These are phyloP conservation scores for Cydia amplana DNA, from an alignment of 1,140 invertebrate species.

Conservation along the genomic window DNA sequence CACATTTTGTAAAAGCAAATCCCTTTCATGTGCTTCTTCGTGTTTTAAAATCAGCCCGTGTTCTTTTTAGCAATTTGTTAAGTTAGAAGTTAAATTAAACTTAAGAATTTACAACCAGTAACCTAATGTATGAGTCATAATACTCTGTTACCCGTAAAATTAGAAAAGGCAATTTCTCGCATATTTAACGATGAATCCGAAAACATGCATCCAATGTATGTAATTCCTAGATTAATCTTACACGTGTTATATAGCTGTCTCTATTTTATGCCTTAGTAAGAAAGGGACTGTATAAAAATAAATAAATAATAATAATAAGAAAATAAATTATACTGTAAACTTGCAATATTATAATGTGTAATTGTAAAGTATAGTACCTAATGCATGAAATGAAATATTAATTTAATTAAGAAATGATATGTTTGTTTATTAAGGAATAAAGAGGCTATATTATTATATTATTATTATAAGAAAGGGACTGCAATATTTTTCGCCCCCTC, in stretches of 20 bases:
- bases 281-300: too few species aligned
- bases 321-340: too few species aligned
- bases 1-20: too few species aligned
- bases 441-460: too few species aligned
- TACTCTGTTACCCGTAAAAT: slow-evolving; percentile 34
- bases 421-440: too few species aligned
- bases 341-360: too few species aligned
- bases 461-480: background rate
- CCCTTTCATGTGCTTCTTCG: too few species aligned
- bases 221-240: slow-evolving; percentile 30
- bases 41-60: background rate
- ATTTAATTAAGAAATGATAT: too few species aligned
- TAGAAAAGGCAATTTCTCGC: slow-evolving; percentile 68
- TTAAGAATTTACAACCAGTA: slow-evolving; percentile 26
- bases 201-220: slow-evolving; percentile 64
- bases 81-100: slow-evolving; percentile 42
- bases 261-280: background rate
- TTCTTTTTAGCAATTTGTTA: slow-evolving; percentile 44
- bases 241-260: background rate
- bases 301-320: too few species aligned
- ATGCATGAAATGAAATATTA: too few species aligned
- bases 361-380: too few species aligned
- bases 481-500: slow-evolving; percentile 1
- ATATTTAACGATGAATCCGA: slow-evolving; percentile 66
- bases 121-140: slow-evolving; percentile 29